phyloP scores from a whole-genome alignment of 2,888 invertebrate genomes.

The Augochlorella aurata region DNA sequence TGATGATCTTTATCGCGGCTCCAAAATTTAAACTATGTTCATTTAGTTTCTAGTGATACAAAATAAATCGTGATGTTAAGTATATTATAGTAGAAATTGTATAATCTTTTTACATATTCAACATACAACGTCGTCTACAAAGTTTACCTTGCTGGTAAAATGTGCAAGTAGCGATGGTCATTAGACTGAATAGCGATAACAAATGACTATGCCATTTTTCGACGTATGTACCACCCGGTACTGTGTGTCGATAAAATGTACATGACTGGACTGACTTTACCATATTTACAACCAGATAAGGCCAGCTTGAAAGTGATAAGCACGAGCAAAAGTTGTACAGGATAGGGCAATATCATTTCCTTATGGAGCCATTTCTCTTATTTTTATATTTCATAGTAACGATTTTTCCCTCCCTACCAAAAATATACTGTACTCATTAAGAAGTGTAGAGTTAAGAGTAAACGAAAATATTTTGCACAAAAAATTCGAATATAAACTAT shows the following conservation, averaged over 20 bases:
- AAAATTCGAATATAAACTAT: background rate
- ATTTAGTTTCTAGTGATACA: slow-evolving; percentile 26
- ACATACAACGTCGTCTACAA: background rate
- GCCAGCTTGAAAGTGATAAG: slow-evolving; percentile 33
- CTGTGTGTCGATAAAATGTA: slow-evolving; percentile 24
- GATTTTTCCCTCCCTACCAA: background rate
- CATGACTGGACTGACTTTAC: slow-evolving; percentile 13
- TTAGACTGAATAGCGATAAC: background rate
- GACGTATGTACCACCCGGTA: background rate
- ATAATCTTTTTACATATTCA: background rate
- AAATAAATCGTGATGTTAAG: slow-evolving; percentile 41
- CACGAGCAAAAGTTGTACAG: slow-evolving; percentile 1
- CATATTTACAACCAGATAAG: slow-evolving; percentile 38
- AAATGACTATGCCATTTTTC: slow-evolving; percentile 16
- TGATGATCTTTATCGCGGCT: background rate
- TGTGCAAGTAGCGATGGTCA: background rate
- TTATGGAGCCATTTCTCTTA: background rate
- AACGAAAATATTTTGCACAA: background rate
- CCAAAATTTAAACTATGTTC: background rate
- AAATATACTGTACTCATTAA: background rate
- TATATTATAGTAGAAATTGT: background rate
- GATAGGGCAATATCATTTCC: slow-evolving; percentile 18
- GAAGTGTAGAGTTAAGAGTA: too few relatives aligned
- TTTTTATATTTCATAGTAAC: background rate
- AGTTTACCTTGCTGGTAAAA: background rate